Percentiles rank a stretch among this genome's conserved stretches.
phyloP scores from a whole-genome alignment of 2,113 vertebrate species.

The Ictalurus furcatus region DNA sequence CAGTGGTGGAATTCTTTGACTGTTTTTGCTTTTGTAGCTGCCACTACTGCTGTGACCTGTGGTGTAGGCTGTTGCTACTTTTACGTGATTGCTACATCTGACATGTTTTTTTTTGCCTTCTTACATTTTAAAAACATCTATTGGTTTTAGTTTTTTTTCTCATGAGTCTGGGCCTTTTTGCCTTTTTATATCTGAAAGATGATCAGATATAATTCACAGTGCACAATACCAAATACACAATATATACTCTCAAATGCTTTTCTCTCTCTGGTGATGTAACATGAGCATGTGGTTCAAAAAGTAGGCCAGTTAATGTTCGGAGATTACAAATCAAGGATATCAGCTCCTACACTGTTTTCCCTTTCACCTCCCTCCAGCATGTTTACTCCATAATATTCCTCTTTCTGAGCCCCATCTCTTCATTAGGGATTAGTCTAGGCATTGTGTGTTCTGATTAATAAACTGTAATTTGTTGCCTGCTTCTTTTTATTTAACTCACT shows the following conservation, averaged over 20 bases:
- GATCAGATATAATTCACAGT: too few species aligned
- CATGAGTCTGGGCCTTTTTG: too few species aligned
- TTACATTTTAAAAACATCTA: too few species aligned
- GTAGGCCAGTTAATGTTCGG: not conserved
- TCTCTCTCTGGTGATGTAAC: not conserved
- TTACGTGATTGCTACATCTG: too few species aligned
- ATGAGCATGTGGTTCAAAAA: not conserved
- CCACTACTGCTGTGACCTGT: too few species aligned
- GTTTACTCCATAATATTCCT: not conserved
- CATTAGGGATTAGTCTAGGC: not conserved
- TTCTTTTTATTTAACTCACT: not conserved
- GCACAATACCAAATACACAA: too few species aligned
- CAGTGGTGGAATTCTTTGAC: too few species aligned
- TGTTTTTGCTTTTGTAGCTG: too few species aligned
- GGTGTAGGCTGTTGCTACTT: too few species aligned
- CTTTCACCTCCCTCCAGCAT: not conserved
- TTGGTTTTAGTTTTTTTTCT: too few species aligned
- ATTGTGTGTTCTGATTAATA: not conserved
- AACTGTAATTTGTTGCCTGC: not conserved
- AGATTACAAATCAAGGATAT: not conserved
- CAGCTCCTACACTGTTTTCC: not conserved
- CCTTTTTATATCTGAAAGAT: too few species aligned
- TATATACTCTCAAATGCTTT: not conserved
- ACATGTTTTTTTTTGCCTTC: too few species aligned
- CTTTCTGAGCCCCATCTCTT: not conserved